Percentiles rank a stretch among this genome's conserved stretches.
Conservation (phyloP, 2,797 vertebrate species). For the Petrocephalus schoutedeni region DNA sequence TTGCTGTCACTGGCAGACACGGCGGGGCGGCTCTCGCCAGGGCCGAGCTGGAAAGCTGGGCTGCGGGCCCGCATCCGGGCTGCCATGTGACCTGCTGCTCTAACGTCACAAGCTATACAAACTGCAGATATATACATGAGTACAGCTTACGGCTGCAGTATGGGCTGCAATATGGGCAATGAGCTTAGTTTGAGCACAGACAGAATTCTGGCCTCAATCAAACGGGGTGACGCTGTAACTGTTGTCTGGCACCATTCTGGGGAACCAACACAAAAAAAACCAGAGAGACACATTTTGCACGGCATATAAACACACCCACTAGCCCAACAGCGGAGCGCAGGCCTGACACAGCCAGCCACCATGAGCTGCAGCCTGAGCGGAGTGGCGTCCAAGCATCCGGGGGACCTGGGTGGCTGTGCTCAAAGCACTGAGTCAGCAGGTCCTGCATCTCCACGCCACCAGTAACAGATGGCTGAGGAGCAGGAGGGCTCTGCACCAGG, state of each 20-base stretch:
- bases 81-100: not conserved
- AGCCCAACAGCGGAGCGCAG: not conserved
- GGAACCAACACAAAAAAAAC: not conserved
- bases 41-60: not conserved
- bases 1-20: not conserved
- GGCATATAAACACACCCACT: not conserved
- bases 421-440: not conserved
- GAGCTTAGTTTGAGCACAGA: not conserved
- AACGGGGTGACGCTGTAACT: not conserved
- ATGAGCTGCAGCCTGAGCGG: not conserved
- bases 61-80: not conserved
- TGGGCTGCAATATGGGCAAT: not conserved
- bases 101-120: not conserved
- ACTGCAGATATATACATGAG: not conserved
- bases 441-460: not conserved
- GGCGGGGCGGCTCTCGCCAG: not conserved
- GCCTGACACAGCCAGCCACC: not conserved
- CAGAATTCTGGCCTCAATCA: not conserved
- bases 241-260: not conserved
- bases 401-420: not conserved
- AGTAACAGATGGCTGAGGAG: not conserved
- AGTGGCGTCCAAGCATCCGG: not conserved
- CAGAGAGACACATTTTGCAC: not conserved
- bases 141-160: not conserved
- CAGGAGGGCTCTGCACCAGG: not conserved